Evolutionary conservation across 92 coral and sea anemone genomes (phyloP).

Genomic region (Ricordea florida): DNA sequence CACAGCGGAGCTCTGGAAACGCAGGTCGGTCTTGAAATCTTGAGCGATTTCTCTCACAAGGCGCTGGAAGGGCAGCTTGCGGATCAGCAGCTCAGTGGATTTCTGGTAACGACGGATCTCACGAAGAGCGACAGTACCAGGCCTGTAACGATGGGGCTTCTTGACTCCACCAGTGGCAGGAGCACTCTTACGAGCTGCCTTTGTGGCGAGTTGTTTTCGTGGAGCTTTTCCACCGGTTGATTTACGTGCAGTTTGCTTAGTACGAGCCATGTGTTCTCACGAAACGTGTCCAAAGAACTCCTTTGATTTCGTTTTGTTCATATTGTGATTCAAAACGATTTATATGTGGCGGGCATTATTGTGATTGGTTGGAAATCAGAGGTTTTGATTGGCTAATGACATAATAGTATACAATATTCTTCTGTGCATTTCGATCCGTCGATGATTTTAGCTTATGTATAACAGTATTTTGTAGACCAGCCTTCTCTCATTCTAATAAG

Average conservation of each 20-base stretch:
- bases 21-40: constrained; percentile 80
- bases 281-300: no score
- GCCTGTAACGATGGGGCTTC: constrained; percentile 99
- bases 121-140: constrained; percentile 98
- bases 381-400: no score
- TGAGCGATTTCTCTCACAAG: constrained; percentile 78
- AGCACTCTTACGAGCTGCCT: constrained; percentile 99
- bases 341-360: no score
- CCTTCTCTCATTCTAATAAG: no score
- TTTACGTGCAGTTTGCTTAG: constrained; percentile 98
- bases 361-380: no score
- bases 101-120: constrained; percentile 77
- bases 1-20: constrained; percentile 84
- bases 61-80: constrained; percentile 80
- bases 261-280: constrained; percentile 99
- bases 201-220: constrained; percentile 96
- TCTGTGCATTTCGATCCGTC: no score
- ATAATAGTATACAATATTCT: no score
- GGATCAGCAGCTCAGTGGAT: constrained; percentile 73
- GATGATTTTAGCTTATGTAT: no score
- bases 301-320: no score
- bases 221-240: constrained; percentile 99
- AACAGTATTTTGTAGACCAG: no score
- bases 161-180: constrained; percentile 99
- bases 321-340: no score